phyloP scores from a whole-genome alignment of 2,797 vertebrate genomes.

The Petrocephalus schoutedeni region DNA sequence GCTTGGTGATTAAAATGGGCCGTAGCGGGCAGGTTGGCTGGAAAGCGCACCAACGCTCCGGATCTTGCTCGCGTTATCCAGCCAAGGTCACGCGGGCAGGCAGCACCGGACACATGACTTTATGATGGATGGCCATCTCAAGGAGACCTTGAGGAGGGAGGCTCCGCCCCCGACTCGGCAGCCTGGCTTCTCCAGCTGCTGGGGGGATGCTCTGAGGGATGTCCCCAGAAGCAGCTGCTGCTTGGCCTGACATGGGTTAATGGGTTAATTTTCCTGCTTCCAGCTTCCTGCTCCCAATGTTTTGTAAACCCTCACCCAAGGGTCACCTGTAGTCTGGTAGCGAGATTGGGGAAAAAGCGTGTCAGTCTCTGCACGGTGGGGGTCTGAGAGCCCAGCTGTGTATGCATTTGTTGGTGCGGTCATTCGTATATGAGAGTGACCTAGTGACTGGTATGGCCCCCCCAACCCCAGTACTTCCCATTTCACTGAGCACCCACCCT shows the following conservation, averaged over 20 bases:
- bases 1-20: not conserved
- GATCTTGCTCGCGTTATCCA: conserved; percentile 17
- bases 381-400: not conserved
- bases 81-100: conserved; percentile 39
- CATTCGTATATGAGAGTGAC: not conserved
- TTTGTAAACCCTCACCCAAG: not conserved
- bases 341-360: not conserved
- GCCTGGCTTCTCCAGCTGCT: not conserved
- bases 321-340: not conserved
- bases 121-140: conserved; percentile 50
- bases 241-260: not conserved
- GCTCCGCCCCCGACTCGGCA: conserved; percentile 20
- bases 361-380: not conserved
- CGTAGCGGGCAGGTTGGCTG: not conserved
- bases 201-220: not conserved
- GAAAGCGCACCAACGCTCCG: not conserved
- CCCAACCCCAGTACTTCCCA: not conserved
- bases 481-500: not conserved
- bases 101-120: not conserved
- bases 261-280: not conserved
- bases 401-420: not conserved
- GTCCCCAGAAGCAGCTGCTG: not conserved
- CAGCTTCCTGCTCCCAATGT: not conserved
- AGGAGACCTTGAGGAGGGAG: conserved; percentile 45
- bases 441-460: too few species aligned